Conservation (phyloP, 1,140 invertebrate species). For the Drosophila miranda region DNA sequence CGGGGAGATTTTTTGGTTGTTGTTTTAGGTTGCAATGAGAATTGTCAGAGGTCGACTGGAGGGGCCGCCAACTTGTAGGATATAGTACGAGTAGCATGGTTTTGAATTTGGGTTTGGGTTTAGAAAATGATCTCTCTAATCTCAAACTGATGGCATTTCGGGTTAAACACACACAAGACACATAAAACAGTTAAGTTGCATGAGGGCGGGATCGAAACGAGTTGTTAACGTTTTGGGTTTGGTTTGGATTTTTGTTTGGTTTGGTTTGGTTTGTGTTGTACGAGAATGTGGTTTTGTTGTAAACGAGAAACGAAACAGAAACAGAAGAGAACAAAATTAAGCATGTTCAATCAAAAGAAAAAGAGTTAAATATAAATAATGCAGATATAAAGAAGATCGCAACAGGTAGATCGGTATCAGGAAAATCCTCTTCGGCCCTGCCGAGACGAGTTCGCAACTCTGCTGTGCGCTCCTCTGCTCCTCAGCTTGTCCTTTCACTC, state of each 20-base stretch:
- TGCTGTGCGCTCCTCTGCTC: neutral
- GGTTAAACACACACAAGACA: slow-evolving; percentile 56
- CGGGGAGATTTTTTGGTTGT: slow-evolving; percentile 74
- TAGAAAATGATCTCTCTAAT: slow-evolving; percentile 33
- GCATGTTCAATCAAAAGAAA: slow-evolving; percentile 69
- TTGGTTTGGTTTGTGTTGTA: slow-evolving; percentile 51
- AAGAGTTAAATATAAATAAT: slow-evolving; percentile 38
- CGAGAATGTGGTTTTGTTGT: slow-evolving; percentile 44
- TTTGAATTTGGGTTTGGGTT: slow-evolving; percentile 10
- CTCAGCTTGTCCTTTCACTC: slow-evolving; percentile 70
- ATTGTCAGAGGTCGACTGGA: slow-evolving; percentile 22
- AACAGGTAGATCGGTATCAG: slow-evolving; percentile 26
- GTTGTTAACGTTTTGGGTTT: slow-evolving; percentile 60
- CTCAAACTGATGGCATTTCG: slow-evolving; percentile 61
- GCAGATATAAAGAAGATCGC: slow-evolving; percentile 33
- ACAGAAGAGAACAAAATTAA: slow-evolving; percentile 78
- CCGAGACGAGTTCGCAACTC: neutral
- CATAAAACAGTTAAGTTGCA: slow-evolving; percentile 52
- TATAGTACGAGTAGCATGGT: slow-evolving; percentile 16
- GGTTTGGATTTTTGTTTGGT: slow-evolving; percentile 51
- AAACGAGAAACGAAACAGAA: slow-evolving; percentile 74
- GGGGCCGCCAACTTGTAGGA: slow-evolving; percentile 19
- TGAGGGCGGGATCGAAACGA: slow-evolving; percentile 62
- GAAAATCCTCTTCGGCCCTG: slow-evolving; percentile 8
- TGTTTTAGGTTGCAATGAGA: slow-evolving; percentile 71